A percentile compares a stretch with the other conserved stretches of the same genome.
These are phyloP conservation scores for Salvelinus namaycush DNA, from an alignment of 2,113 vertebrate species.

Conservation along the genomic window DNA sequence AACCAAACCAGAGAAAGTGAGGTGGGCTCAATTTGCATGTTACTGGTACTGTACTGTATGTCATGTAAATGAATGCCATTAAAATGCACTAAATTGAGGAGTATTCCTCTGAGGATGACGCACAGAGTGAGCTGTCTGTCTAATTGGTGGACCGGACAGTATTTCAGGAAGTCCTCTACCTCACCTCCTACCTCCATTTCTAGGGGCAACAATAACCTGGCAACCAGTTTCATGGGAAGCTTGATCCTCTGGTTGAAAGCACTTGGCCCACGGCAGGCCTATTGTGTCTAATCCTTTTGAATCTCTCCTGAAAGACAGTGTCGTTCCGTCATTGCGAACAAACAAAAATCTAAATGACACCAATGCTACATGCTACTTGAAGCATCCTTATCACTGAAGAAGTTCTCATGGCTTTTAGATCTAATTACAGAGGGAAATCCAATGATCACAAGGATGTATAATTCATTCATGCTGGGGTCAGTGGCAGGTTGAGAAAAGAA, in stretches of 20 bases:
- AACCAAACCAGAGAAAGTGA: slow-evolving; percentile 58
- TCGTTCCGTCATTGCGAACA: background rate
- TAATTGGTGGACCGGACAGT: slow-evolving; percentile 46
- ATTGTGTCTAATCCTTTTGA: slow-evolving; percentile 44
- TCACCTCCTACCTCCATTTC: slow-evolving; percentile 66
- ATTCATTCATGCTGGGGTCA: background rate
- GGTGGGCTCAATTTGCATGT: slow-evolving; percentile 61
- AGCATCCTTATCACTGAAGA: slow-evolving; percentile 11
- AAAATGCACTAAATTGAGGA: slow-evolving; percentile 37
- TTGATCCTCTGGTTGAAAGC: slow-evolving; percentile 70
- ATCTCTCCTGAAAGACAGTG: slow-evolving; percentile 16
- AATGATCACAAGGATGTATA: background rate
- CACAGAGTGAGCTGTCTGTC: slow-evolving; percentile 41
- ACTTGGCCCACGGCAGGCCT: slow-evolving; percentile 47
- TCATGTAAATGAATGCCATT: slow-evolving; percentile 70
- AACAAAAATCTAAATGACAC: background rate
- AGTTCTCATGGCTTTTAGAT: background rate
- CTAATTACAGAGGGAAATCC: background rate
- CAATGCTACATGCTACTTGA: background rate
- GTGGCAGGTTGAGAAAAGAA: background rate
- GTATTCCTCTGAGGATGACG: slow-evolving; percentile 26
- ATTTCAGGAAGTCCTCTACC: slow-evolving; percentile 59
- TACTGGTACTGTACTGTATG: slow-evolving; percentile 58
- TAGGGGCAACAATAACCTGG: slow-evolving; percentile 84
- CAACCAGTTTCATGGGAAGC: slow-evolving; percentile 75